Evolutionary conservation across 2,113 vertebrate genomes (phyloP).

Genomic region (Gila orcuttii): DNA sequence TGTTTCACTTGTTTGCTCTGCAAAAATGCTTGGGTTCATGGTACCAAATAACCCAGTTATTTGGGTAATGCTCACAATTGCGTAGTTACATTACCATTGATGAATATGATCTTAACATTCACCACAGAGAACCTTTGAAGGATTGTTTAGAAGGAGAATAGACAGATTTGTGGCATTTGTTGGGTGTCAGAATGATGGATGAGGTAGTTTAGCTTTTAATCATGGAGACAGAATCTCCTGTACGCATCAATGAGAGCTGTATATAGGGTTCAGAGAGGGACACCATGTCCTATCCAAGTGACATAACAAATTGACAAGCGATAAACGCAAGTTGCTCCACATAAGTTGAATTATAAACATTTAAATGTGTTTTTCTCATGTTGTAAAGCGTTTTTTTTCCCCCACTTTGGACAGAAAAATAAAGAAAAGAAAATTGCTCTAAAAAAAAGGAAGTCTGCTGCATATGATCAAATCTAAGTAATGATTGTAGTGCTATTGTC

Average conservation of each 20-base stretch:
- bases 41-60: no score
- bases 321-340: neutral
- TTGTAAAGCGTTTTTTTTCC: neutral
- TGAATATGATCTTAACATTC: neutral
- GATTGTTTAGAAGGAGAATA: neutral
- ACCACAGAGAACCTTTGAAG: neutral
- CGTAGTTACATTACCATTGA: neutral
- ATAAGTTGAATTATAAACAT: neutral
- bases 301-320: neutral
- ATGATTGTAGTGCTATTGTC: no score
- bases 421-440: neutral
- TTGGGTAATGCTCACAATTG: neutral
- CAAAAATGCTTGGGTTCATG: neutral
- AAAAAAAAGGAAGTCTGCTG: no score
- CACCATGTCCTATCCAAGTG: neutral
- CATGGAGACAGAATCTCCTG: neutral
- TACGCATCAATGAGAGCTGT: neutral
- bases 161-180: neutral
- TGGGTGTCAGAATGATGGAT: neutral
- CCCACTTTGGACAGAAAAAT: neutral
- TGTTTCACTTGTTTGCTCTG: neutral
- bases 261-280: neutral
- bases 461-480: no score
- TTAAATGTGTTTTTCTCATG: neutral
- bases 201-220: neutral